Evolutionary conservation across 64 coral and sea anemone species (phyloP).

Genomic region (Anthopleura sola): DNA sequence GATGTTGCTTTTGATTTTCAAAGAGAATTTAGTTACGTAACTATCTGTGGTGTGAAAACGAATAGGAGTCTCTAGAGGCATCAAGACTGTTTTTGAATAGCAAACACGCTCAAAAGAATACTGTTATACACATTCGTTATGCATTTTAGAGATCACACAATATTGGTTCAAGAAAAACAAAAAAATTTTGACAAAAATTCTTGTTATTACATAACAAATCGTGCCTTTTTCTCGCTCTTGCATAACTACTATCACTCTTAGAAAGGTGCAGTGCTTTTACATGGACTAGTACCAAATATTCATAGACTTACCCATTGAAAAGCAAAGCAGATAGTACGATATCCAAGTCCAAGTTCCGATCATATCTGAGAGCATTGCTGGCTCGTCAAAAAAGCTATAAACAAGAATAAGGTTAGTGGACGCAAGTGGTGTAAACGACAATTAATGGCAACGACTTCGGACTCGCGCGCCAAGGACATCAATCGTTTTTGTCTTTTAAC

Average conservation of each 20-base stretch:
- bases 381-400: constrained; percentile 73
- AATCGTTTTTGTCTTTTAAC: background rate
- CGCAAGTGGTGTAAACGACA: background rate
- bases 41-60: background rate
- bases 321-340: constrained; percentile 45
- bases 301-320: constrained; percentile 62
- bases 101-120: background rate
- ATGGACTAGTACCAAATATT: background rate
- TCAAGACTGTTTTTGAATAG: background rate
- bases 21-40: background rate
- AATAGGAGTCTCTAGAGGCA: background rate
- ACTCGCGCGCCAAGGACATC: background rate
- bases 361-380: constrained; percentile 73
- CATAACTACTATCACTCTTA: background rate
- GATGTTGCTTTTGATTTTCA: background rate
- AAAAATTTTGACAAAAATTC: background rate
- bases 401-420: background rate
- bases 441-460: no score
- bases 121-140: background rate
- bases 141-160: background rate
- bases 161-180: background rate
- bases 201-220: background rate
- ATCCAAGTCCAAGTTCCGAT: constrained; percentile 54
- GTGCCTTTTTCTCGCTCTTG: background rate
- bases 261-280: background rate